Evolutionary conservation across 2,888 invertebrate species (phyloP).

Genomic region (Andrena camellia): DNA sequence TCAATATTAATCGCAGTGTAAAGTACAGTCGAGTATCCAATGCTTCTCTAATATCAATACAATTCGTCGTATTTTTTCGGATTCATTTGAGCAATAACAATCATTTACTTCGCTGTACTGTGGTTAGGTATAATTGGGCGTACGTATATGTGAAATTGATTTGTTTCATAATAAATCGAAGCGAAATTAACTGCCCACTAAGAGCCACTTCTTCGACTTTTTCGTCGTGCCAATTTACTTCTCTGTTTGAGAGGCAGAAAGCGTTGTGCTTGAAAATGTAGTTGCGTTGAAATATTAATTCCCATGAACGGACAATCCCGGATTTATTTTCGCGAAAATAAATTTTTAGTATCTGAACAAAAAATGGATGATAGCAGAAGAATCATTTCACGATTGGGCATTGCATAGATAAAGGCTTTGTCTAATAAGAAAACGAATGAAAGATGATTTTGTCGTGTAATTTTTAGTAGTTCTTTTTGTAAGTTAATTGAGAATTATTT

Average conservation of each 20-base stretch:
- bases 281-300: too few species aligned
- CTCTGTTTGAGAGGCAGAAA: not conserved
- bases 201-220: not conserved
- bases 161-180: not conserved
- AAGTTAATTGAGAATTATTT: too few species aligned
- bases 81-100: not conserved
- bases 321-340: too few species aligned
- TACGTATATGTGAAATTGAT: conserved; percentile 10
- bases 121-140: not conserved
- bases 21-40: not conserved
- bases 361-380: too few species aligned
- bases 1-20: not conserved
- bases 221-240: not conserved
- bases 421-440: too few species aligned
- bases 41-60: not conserved
- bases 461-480: too few species aligned
- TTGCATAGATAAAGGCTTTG: too few species aligned
- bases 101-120: not conserved
- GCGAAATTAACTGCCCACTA: too few species aligned
- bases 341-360: too few species aligned
- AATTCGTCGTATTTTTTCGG: not conserved
- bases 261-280: not conserved
- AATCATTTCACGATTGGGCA: too few species aligned
- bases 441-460: too few species aligned
- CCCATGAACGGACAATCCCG: too few species aligned